Evolutionary conservation across 1,140 invertebrate genomes (phyloP), one percentile per base, ranked within the genome.

Genomic region (Eupeodes corollae): DNA sequence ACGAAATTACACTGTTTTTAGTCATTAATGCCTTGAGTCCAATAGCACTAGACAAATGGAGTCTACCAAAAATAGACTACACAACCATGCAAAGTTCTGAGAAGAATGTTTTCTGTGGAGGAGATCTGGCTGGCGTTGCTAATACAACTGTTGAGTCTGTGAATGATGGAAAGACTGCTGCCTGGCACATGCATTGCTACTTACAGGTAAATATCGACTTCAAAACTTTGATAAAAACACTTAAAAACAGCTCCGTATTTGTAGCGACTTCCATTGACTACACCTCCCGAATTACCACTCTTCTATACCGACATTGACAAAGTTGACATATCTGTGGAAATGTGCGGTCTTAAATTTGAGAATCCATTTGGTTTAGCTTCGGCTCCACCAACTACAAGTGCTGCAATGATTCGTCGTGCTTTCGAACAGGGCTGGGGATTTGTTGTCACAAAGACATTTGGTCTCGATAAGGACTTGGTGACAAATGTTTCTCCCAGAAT

Each of bases 91-190:
- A 79, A 60, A 86, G 84, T 8, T 84, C 75, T 48, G 79, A 84
- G 50, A 72, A 79, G 0, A 79, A 80, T 58, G 85, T 98, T 5
- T 99, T 94, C 66, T 82, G 84, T 56, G 96, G 96, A 9, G 96
- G 96, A 1, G 96, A 99, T 71, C 59, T 98, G 9, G 91, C 88
- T 9, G 94, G 93, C 2, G 75, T 91, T 16, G 85, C 93, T 0
- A 90, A 98, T 68, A 99, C 95, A 0, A 98, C 95, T 0, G 95
- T 99, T 0, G 95, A 99, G 73, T 88, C 91, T 2, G 92, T 96
- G 0, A 99, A 99, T 69, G 95, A 99, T 73, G 95, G 95, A 19
- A 99, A 99, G 74, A 89, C 83, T 6, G 94, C 95, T 1, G 88
- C 94, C 6, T 98, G 94, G 94, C 78, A 79, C 55, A 97, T 99